phyloP scores from a whole-genome alignment of 2,797 vertebrate species.

The Intellagama lesueurii region DNA sequence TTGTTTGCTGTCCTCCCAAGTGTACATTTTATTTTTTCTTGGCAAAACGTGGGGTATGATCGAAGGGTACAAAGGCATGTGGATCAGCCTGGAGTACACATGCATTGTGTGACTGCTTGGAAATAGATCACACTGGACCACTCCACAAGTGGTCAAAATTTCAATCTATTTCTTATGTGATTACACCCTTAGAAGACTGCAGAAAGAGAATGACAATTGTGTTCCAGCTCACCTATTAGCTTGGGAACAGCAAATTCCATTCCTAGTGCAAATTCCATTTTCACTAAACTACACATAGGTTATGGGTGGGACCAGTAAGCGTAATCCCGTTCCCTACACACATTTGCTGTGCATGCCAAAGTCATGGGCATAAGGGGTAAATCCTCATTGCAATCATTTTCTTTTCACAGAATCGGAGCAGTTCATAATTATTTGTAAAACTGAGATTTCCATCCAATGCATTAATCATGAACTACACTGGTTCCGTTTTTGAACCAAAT shows the following conservation, averaged over 20 bases:
- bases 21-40: background rate
- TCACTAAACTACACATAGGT: background rate
- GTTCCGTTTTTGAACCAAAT: background rate
- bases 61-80: too few species aligned
- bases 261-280: background rate
- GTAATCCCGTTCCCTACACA: too few species aligned
- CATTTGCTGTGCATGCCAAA: background rate
- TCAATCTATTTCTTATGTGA: too few species aligned
- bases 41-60: too few species aligned
- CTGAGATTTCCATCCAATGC: background rate
- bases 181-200: background rate
- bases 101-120: too few species aligned
- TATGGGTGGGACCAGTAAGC: too few species aligned
- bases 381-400: background rate
- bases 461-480: background rate
- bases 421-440: background rate
- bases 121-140: too few species aligned
- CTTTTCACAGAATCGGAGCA: background rate
- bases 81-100: too few species aligned
- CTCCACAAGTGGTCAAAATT: too few species aligned
- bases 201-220: background rate
- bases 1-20: background rate
- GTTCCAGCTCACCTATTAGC: background rate
- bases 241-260: background rate
- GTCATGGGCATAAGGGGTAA: background rate